Evolutionary conservation across 2,797 vertebrate species (phyloP).

Genomic region (Onychomys arenicola): DNA sequence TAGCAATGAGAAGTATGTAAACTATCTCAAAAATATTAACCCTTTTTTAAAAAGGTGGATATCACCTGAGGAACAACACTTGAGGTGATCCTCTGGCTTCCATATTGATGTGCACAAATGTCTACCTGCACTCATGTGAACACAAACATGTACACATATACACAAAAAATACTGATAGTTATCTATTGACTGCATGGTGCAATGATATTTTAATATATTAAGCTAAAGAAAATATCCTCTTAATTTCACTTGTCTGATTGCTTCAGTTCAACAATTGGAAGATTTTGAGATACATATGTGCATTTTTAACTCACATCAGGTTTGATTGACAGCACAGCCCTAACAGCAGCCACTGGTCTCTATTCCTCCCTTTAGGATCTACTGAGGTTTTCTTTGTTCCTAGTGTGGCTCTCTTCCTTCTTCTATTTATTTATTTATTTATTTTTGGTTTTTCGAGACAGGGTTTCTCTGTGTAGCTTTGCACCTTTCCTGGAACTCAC

Average conservation of each 20-base stretch:
- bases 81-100: neutral
- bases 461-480: too few relatives aligned
- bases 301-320: neutral
- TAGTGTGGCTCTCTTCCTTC: neutral
- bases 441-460: too few relatives aligned
- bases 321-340: neutral
- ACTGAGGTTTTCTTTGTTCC: neutral
- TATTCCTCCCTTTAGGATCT: neutral
- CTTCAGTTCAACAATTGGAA: neutral
- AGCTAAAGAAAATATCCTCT: constrained; percentile 35
- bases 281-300: neutral
- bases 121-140: neutral
- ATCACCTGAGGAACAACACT: neutral
- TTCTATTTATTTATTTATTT: constrained; percentile 28
- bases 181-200: constrained; percentile 14
- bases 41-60: neutral
- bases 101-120: neutral
- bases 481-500: too few relatives aligned
- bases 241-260: constrained; percentile 35
- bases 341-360: neutral
- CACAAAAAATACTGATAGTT: neutral
- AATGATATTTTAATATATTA: constrained; percentile 18
- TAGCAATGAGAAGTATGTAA: neutral
- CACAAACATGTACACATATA: neutral
- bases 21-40: neutral